phyloP scores from a whole-genome alignment of 2,797 vertebrate genomes.

The Diplodus sargus region DNA sequence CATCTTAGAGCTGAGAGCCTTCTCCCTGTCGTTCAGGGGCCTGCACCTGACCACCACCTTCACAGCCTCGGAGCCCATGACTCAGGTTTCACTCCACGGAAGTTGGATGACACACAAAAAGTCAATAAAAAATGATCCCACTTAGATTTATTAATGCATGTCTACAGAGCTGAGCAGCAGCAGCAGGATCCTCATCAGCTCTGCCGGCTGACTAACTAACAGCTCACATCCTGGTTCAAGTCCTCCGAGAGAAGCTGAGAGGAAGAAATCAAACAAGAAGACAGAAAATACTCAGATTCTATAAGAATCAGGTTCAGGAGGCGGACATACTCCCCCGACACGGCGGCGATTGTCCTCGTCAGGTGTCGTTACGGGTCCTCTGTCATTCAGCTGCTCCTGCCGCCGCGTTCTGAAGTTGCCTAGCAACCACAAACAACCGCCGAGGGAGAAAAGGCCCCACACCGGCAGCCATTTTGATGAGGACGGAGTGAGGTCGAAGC shows the following conservation, averaged over 20 bases:
- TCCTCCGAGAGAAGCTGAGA: not conserved
- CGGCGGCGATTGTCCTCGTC: not conserved
- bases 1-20: constrained; percentile 78
- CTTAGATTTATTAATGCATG: not conserved
- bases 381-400: constrained; percentile 9
- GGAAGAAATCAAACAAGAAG: not conserved
- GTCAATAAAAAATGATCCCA: no score
- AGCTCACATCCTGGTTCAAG: not conserved
- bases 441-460: not conserved
- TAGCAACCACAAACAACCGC: constrained; percentile 72
- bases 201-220: not conserved
- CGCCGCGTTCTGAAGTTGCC: constrained; percentile 70
- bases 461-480: constrained; percentile 44
- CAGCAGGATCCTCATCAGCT: no score
- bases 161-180: not conserved
- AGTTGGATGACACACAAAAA: not conserved
- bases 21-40: constrained; percentile 88
- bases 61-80: constrained; percentile 89
- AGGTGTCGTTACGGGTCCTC: not conserved
- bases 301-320: not conserved
- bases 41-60: constrained; percentile 91
- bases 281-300: not conserved
- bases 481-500: not conserved
- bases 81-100: constrained; percentile 10
- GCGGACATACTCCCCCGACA: not conserved